Percentiles rank a stretch among this genome's conserved stretches.
Evolutionary conservation across 2,113 vertebrate genomes (phyloP).

Genomic region (Apodemus sylvaticus): DNA sequence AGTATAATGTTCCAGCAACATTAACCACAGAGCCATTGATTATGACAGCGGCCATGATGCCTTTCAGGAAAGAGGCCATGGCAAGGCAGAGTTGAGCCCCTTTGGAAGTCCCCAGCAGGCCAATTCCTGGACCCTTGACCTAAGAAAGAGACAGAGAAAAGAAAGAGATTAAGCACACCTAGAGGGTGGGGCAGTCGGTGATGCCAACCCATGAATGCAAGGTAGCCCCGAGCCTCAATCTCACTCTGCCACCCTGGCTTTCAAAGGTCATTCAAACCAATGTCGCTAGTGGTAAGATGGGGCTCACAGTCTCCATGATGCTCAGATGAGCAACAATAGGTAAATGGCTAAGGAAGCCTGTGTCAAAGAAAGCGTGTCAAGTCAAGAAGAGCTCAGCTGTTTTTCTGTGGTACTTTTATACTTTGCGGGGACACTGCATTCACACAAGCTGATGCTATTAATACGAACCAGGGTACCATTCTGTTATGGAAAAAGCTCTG

Average conservation of each 20-base stretch:
- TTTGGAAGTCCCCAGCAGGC: slow-evolving; percentile 91
- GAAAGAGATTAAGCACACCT: neutral
- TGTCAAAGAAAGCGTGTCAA: neutral
- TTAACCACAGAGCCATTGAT: slow-evolving; percentile 88
- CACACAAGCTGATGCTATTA: neutral
- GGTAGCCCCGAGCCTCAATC: neutral
- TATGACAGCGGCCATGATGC: slow-evolving; percentile 86
- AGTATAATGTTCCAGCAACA: neutral
- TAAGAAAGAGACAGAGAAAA: slow-evolving; percentile 36
- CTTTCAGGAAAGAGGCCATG: slow-evolving; percentile 91
- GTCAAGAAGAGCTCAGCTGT: accelerated
- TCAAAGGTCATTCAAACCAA: neutral
- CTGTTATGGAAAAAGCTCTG: neutral
- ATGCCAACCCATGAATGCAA: neutral
- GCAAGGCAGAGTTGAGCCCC: slow-evolving; percentile 89
- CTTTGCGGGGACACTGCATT: neutral
- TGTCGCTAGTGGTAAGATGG: neutral
- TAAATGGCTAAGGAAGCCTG: neutral
- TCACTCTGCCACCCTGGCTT: neutral
- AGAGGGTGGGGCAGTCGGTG: neutral
- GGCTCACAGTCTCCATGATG: neutral
- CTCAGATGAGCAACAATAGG: neutral
- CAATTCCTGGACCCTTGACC: slow-evolving; percentile 88
- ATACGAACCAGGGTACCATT: neutral
- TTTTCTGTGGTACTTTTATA: neutral